Evolutionary conservation across 1,140 invertebrate species (phyloP), one percentile per base, ranked within the genome.

Genomic region (Drosophila funebris): DNA sequence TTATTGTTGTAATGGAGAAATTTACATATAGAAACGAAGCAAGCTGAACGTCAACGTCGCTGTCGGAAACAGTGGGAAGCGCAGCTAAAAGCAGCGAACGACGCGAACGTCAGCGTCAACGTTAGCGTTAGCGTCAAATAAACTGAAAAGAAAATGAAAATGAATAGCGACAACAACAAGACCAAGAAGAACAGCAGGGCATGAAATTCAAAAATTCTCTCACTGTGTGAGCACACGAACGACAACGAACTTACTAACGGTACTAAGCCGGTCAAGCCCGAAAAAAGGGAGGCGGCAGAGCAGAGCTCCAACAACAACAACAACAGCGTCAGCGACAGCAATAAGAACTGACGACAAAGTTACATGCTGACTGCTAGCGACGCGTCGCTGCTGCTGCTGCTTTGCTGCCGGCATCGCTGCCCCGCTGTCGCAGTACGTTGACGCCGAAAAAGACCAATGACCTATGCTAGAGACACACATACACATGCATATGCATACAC

Each of bases 391-490:
- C n/a, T n/a, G n/a, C n/a, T n/a, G 2, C 24, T 27, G 24, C 24
- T 27, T 27, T 27, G 24, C 24, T 27, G 69, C 50, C 60, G 46
- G 27, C 63, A 54, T 61, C 71, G 74, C 73, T 78, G 83, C 54
- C 53, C 36, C 73, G 75, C 72, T 77, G 78, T 82, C 81, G 87
- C 76, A 85, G 87, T 90, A 90, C 90, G 89, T 90, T 90, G 90
- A 90, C 90, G 90, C 89, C 90, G 89, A 90, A 90, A 90, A 90
- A 90, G 90, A 90, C 90, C 89, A 90, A 90, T 90, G 90, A 90
- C 90, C 90, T 90, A 90, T 90, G 89, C 76, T 78, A 69, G 73
- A 69, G 69, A 64, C 33, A 64, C 68, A 71, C 52, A 70, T 50
- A 62, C 13, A 69, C 4, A 44, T 29, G 53, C 20, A 36, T 20